Evolutionary conservation across 2,888 invertebrate genomes (phyloP), one percentile per base, ranked within the genome.

Genomic region (Stratiomys singularior): DNA sequence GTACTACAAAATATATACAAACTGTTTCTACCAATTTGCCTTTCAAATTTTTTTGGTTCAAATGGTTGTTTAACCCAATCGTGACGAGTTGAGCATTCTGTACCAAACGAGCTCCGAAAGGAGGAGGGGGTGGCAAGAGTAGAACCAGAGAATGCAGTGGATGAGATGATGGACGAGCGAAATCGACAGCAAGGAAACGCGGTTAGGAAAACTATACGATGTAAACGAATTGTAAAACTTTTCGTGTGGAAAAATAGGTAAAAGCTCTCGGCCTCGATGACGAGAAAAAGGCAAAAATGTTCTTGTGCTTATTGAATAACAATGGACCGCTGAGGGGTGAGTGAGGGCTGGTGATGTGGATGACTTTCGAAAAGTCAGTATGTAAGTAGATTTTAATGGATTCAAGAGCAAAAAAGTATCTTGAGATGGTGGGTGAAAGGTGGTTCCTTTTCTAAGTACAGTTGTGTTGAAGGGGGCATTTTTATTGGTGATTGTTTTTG

Each of bases 51-150:
- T 67, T 46, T 69, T 30, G 47, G 69, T 69, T 69, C 69, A 69
- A 69, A 69, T 69, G 69, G 69, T 69, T 69, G 47, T 69, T 69
- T 69, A 69, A 69, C 69, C 69, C 69, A 69, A 69, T 47, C 47
- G 69, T 9, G 60, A 69, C 69, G 25, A 47, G 47, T 30, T n/a
- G 69, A 60, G 23, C 60, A 18, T 21, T 25, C 15, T 9, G 52
- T 47, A n/a, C 37, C 7, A 23, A 47, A n/a, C 23, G n/a, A 2
- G 46, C 69, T n/a, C 1, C 60, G 25, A 21, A 13, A 18, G 13
- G 60, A 60, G 7, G 7, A 60, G 11, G 25, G 7, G 0, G 21
- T 25, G 21, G 5, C 1, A 60, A 60, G 4, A 15, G 52, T 18
- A 15, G 52, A 15, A 0, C 52, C 21, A 3, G n/a, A n/a, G n/a